phyloP scores from a whole-genome alignment of 1,140 invertebrate species.

The Propsilocerus akamusi region DNA sequence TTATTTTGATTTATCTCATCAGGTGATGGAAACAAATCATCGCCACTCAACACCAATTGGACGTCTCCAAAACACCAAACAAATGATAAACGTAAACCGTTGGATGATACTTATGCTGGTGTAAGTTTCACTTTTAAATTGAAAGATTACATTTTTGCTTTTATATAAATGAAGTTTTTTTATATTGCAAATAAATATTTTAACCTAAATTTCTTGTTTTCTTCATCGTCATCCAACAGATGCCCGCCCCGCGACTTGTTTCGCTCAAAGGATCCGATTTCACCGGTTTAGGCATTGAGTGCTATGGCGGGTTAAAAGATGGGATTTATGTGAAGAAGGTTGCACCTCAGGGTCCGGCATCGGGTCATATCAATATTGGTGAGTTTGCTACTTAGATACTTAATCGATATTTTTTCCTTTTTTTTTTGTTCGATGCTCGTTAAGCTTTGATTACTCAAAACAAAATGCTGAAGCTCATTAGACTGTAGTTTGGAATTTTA shows the following conservation, averaged over 20 bases:
- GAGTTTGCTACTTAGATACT: too few species aligned
- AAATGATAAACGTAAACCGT: constrained; percentile 31
- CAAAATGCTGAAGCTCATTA: too few species aligned
- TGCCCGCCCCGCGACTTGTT: constrained; percentile 27
- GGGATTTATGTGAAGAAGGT: constrained; percentile 79
- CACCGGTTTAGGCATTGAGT: constrained; percentile 78
- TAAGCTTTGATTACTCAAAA: too few species aligned
- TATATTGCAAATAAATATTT: not conserved
- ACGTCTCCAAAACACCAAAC: constrained; percentile 15
- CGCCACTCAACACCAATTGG: constrained; percentile 20
- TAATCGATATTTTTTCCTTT: too few species aligned
- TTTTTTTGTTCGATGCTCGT: too few species aligned
- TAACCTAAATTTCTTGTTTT: constrained; percentile 6
- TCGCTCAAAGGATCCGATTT: constrained; percentile 69
- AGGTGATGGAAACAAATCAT: constrained; percentile 5
- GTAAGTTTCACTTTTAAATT: constrained; percentile 29
- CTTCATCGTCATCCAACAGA: not conserved
- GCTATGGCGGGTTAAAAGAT: constrained; percentile 73
- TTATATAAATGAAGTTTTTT: not conserved
- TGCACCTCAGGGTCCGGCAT: constrained; percentile 68
- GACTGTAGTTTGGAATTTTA: too few species aligned
- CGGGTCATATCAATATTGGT: constrained; percentile 65
- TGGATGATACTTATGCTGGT: constrained; percentile 45
- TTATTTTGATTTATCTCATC: not conserved
- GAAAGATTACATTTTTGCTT: too few species aligned